Evolutionary conservation across 2,797 vertebrate genomes (phyloP).

Genomic region (Falco naumanni): DNA sequence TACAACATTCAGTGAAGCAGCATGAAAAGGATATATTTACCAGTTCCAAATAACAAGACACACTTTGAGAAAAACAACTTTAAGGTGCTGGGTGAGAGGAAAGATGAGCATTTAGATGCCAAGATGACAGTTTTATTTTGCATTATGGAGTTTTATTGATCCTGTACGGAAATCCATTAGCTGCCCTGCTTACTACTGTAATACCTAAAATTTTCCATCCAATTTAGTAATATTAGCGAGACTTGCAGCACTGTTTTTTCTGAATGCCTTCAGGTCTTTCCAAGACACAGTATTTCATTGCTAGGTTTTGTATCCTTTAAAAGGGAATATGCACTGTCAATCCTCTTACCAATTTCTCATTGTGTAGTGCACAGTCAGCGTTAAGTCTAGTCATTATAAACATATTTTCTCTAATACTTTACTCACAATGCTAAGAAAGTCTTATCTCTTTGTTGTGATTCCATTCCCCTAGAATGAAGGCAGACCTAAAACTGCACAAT

Average conservation of each 20-base stretch:
- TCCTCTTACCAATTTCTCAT: background rate
- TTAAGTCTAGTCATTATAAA: background rate
- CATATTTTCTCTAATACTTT: background rate
- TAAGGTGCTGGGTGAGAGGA: background rate
- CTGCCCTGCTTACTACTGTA: background rate
- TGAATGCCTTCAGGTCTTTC: background rate
- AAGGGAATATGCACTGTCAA: background rate
- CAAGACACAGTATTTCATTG: background rate
- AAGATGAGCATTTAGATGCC: background rate
- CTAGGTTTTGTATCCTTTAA: background rate
- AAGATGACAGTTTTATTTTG: background rate
- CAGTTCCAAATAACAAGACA: background rate
- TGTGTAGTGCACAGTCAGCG: background rate
- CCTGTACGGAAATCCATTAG: background rate
- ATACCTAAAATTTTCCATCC: background rate
- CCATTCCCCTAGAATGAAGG: background rate
- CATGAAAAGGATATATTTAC: background rate
- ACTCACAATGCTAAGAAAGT: background rate
- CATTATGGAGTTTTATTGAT: background rate
- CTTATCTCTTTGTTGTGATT: background rate
- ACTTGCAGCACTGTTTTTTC: background rate
- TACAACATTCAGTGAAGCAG: background rate
- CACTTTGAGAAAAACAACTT: background rate
- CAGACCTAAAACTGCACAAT: background rate
- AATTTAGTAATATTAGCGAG: background rate